Evolutionary conservation across 1,140 invertebrate genomes (phyloP).

Genomic region (Chlorops oryzae): DNA sequence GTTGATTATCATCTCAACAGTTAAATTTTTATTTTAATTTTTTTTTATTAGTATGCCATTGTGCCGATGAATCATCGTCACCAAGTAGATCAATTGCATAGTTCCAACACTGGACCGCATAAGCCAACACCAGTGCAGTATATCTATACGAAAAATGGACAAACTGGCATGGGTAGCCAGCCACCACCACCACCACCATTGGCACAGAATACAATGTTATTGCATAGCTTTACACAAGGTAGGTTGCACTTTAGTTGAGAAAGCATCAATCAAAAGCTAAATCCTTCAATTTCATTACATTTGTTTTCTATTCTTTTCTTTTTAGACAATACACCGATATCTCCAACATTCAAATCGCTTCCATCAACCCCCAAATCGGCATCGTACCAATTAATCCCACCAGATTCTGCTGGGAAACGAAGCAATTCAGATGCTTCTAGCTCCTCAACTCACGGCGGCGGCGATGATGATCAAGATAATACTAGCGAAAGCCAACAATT

Average conservation of each 20-base stretch:
- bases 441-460: slow-evolving; percentile 19
- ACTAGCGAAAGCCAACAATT: slow-evolving; percentile 56
- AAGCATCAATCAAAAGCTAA: no score
- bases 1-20: not conserved
- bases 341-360: slow-evolving; percentile 37
- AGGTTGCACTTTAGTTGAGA: no score
- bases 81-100: slow-evolving; percentile 24
- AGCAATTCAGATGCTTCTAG: slow-evolving; percentile 11
- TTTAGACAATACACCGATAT: slow-evolving; percentile 27
- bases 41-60: slow-evolving; percentile 24
- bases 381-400: slow-evolving; percentile 27
- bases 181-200: slow-evolving; percentile 19
- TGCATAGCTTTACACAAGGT: slow-evolving; percentile 29
- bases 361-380: slow-evolving; percentile 42
- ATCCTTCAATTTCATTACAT: no score
- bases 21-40: not conserved
- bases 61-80: slow-evolving; percentile 20
- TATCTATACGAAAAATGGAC: slow-evolving; percentile 35
- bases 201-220: slow-evolving; percentile 31
- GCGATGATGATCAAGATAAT: slow-evolving; percentile 49
- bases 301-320: slow-evolving; percentile 16
- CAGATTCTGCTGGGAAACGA: slow-evolving; percentile 31
- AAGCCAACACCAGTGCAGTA: slow-evolving; percentile 19
- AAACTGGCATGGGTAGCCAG: slow-evolving; percentile 17
- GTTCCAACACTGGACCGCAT: slow-evolving; percentile 12